These are phyloP conservation scores for Cyclophora albipunctata DNA, from an alignment of 2,888 invertebrate genomes.

Conservation along the genomic window DNA sequence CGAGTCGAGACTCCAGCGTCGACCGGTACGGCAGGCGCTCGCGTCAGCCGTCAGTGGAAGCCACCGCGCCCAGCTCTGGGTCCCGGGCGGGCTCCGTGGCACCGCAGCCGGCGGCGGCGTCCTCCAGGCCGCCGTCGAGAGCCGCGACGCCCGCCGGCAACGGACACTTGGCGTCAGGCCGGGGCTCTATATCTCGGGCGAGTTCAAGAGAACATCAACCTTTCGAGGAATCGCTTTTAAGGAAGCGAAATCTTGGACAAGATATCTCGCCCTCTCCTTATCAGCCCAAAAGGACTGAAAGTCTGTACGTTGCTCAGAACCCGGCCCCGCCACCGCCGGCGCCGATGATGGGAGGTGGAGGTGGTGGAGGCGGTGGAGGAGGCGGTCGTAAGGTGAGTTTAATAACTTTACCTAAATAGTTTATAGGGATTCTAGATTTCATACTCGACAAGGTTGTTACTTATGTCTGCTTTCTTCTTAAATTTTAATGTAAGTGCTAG, in stretches of 20 bases:
- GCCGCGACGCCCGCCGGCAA: slow-evolving; percentile 77
- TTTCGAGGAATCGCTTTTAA: slow-evolving; percentile 87
- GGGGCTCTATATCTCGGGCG: slow-evolving; percentile 72
- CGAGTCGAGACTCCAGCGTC: slow-evolving; percentile 90
- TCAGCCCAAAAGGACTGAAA: slow-evolving; percentile 93
- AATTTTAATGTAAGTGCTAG: too few relatives aligned
- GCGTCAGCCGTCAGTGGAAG: slow-evolving; percentile 86
- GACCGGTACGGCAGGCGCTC: slow-evolving; percentile 87
- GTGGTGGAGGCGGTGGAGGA: slow-evolving; percentile 52
- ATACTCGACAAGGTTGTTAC: too few relatives aligned
- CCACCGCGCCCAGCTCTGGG: slow-evolving; percentile 71
- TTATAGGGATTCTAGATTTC: too few relatives aligned
- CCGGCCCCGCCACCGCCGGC: slow-evolving; percentile 63
- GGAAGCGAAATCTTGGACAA: slow-evolving; percentile 88
- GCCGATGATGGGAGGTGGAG: slow-evolving; percentile 52
- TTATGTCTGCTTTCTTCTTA: too few relatives aligned
- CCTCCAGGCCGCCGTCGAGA: slow-evolving; percentile 76
- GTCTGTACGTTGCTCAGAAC: slow-evolving; percentile 81
- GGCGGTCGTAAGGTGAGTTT: slow-evolving; percentile 57
- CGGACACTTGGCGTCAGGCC: slow-evolving; percentile 79
- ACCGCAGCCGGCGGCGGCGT: slow-evolving; percentile 81
- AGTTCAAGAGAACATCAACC: slow-evolving; percentile 74
- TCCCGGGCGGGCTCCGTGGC: slow-evolving; percentile 83
- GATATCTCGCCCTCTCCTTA: slow-evolving; percentile 91
- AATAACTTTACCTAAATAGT: neutral